Conservation (phyloP, 2,797 vertebrate genomes). For the Periophthalmus magnuspinnatus region DNA sequence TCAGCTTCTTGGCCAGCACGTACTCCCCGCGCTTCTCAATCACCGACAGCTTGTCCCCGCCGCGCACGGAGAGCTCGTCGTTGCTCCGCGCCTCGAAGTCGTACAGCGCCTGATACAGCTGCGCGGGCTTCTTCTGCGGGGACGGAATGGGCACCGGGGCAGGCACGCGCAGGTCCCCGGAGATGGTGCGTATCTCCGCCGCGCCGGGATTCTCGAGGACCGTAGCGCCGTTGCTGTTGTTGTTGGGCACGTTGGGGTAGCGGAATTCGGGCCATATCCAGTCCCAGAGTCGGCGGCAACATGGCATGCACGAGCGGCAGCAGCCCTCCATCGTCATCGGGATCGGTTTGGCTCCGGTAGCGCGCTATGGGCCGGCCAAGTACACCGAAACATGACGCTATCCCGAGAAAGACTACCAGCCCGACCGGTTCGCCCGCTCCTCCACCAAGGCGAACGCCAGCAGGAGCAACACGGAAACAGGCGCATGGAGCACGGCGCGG, state of each 20-base stretch:
- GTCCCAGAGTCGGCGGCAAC: constrained; percentile 83
- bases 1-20: constrained; percentile 84
- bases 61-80: constrained; percentile 83
- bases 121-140: constrained; percentile 68
- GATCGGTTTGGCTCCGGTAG: background rate
- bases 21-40: constrained; percentile 85
- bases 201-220: constrained; percentile 54
- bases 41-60: constrained; percentile 86
- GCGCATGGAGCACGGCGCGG: background rate
- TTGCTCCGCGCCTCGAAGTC: constrained; percentile 85
- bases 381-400: constrained; percentile 2
- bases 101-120: constrained; percentile 82
- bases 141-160: constrained; percentile 40
- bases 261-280: constrained; percentile 81
- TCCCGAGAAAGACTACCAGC: background rate
- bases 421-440: constrained; percentile 7
- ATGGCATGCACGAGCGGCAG: constrained; percentile 83
- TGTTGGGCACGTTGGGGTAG: constrained; percentile 53
- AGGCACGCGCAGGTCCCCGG: constrained; percentile 58
- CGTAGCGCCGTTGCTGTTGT: constrained; percentile 14
- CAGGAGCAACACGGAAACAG: background rate
- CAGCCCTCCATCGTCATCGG: constrained; percentile 80
- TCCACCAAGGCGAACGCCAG: background rate
- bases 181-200: constrained; percentile 74
- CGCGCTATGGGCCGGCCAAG: too few relatives aligned